A percentile compares a stretch with the other conserved stretches of the same genome.
These are phyloP conservation scores for Threskiornis aethiopicus DNA, from an alignment of 2,797 vertebrate genomes.

Conservation along the genomic window DNA sequence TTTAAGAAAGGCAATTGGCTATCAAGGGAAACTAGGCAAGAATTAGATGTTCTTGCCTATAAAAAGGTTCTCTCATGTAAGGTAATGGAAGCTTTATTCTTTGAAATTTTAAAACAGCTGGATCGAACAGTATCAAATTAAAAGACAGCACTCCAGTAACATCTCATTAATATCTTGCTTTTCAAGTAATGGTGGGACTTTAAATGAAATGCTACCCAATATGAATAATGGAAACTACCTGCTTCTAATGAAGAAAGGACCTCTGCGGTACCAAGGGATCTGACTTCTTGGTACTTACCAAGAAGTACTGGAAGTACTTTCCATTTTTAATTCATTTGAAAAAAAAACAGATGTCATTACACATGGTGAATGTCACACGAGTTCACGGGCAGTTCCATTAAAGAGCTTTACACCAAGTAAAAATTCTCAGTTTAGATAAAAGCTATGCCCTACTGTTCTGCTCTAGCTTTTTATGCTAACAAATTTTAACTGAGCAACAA, in stretches of 20 bases:
- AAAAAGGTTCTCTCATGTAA: not conserved
- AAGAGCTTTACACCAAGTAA: not conserved
- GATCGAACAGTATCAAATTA: slow-evolving; percentile 28
- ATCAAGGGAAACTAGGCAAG: not conserved
- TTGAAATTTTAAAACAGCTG: slow-evolving; percentile 24
- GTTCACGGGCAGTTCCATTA: not conserved
- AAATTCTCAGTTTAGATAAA: not conserved
- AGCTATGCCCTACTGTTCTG: not conserved
- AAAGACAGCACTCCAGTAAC: slow-evolving; percentile 18
- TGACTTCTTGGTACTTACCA: slow-evolving; percentile 38
- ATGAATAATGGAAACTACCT: slow-evolving; percentile 35
- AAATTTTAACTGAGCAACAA: not conserved
- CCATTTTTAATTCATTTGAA: slow-evolving; percentile 36
- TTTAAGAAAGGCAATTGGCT: slow-evolving; percentile 8
- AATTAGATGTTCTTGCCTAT: slow-evolving; percentile 2
- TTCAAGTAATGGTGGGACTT: slow-evolving; percentile 15
- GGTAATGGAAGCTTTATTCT: slow-evolving; percentile 14
- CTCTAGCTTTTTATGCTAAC: not conserved
- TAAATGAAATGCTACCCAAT: not conserved
- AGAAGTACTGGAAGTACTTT: slow-evolving; percentile 42
- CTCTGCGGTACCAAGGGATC: slow-evolving; percentile 12
- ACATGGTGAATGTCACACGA: not conserved
- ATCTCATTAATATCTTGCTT: slow-evolving; percentile 28
- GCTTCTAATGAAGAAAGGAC: not conserved
- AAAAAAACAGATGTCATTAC: not conserved